Evolutionary conservation across 2,888 invertebrate genomes (phyloP).

Genomic region (Frankliniella fusca): DNA sequence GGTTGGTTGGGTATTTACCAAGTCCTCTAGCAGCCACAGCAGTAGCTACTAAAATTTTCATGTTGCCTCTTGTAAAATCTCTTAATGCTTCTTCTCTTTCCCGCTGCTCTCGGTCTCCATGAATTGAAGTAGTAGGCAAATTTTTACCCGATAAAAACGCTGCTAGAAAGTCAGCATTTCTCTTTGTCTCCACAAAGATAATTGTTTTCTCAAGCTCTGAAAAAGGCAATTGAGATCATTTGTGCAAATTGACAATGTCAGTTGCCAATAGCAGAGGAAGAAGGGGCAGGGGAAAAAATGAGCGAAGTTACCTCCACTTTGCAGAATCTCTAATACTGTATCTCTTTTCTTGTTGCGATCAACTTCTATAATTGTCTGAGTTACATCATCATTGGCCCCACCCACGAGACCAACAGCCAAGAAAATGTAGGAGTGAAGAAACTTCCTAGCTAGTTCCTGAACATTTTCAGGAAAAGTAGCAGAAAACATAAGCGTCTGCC

Average conservation of each 20-base stretch:
- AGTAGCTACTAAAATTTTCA: slow-evolving; percentile 85
- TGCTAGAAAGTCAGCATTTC: slow-evolving; percentile 86
- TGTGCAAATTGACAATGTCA: too few species aligned
- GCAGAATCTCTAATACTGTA: slow-evolving; percentile 66
- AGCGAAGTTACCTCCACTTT: slow-evolving; percentile 49
- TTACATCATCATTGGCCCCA: slow-evolving; percentile 86
- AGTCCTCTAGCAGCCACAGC: slow-evolving; percentile 91
- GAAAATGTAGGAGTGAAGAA: slow-evolving; percentile 76
- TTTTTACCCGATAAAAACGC: slow-evolving; percentile 73
- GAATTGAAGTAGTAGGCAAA: slow-evolving; percentile 66
- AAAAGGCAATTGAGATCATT: slow-evolving; percentile 15
- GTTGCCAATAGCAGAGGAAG: not conserved
- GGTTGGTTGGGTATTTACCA: slow-evolving; percentile 51
- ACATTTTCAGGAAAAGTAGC: slow-evolving; percentile 70
- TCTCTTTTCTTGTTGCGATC: slow-evolving; percentile 68
- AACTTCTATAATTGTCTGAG: slow-evolving; percentile 70
- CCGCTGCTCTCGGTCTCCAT: slow-evolving; percentile 67
- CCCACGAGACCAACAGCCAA: slow-evolving; percentile 88
- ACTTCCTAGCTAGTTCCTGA: slow-evolving; percentile 77
- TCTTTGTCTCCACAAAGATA: slow-evolving; percentile 88
- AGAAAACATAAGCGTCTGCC: slow-evolving; percentile 69
- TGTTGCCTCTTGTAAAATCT: slow-evolving; percentile 74
- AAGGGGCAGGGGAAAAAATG: slow-evolving; percentile 17
- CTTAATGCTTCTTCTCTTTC: slow-evolving; percentile 68
- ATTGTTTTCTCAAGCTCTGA: slow-evolving; percentile 54